Base-by-base conservation (phyloP, 2,113 vertebrate genomes). In the Xiphias gladius region DNA sequence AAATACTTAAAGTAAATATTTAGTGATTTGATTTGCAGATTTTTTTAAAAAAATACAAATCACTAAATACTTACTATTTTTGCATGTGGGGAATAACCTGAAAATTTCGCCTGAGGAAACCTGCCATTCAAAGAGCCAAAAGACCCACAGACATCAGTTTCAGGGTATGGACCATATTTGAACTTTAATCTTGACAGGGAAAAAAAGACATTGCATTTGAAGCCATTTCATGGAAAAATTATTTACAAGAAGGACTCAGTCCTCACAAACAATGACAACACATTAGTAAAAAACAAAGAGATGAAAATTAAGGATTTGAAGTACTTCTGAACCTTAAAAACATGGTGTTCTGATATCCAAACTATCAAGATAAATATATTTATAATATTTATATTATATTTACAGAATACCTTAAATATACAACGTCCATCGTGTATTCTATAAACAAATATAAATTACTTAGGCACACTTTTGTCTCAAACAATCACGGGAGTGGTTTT, bases 321-420 rank as follows among this genome's bases (percentile, higher is more conserved):
- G 87, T 86, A 83, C 83, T 76, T 93, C 84, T 95, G 89, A 92
- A 94, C 90, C 90, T 91, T 92, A 92, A 91, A 94, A 93, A 93
- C 89, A 91, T 58, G 63, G 76, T 93, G 87, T 82, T 92, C 83
- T 90, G 82, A 94, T 93, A 93, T 92, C 85, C 90, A 95, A 95
- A 94, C 88, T 90, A 94, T 84, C 85, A 71, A 91, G 89, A 93
- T 93, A 95, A 94, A 94, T 93, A 91, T 93, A 93, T 94, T 95
- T 96, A 96, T 92, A 95, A 95, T 97, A 97, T 97, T 94, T 97
- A 97, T 93, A 96, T 92, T 95, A 93, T 97, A 97, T 98, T 95
- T 98, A 98, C 96, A 98, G 96, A 97, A 97, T 96, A 97, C 96
- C 92, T 93, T 96, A 98, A 97, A 97, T 97, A 96, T 97, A 97